Conservation (phyloP, 1,140 invertebrate genomes). For the Drosophila asahinai region DNA sequence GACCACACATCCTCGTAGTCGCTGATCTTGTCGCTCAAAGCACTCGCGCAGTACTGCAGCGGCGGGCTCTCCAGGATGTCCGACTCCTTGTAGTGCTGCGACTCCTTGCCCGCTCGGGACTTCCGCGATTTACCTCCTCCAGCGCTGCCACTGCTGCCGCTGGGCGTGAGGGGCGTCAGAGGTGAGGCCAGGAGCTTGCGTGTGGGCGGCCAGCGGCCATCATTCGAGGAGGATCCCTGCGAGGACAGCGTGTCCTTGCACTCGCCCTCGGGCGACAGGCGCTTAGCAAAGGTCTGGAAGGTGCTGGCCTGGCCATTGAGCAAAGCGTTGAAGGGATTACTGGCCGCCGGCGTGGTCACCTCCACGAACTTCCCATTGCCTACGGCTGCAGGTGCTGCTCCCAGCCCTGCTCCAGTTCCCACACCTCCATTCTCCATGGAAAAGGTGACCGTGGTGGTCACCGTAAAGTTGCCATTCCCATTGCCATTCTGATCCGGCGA, state of each 20-base stretch:
- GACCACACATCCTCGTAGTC: constrained; percentile 98
- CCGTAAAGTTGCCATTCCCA: constrained; percentile 89
- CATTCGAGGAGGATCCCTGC: constrained; percentile 85
- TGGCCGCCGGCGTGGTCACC: constrained; percentile 78
- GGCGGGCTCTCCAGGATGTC: constrained; percentile 93
- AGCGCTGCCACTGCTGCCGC: constrained; percentile 28
- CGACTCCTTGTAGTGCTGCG: constrained; percentile 91
- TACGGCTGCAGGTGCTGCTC: neutral
- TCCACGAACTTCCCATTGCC: constrained; percentile 68
- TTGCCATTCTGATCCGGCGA: constrained; percentile 83
- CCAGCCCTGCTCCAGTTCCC: neutral
- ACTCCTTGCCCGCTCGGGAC: constrained; percentile 86
- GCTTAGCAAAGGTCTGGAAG: constrained; percentile 85
- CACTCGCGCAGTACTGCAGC: constrained; percentile 92
- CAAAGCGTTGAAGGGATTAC: constrained; percentile 72
- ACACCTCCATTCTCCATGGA: constrained; percentile 87
- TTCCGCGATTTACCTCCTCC: constrained; percentile 67
- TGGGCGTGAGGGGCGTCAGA: constrained; percentile 42
- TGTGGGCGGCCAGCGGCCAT: constrained; percentile 77
- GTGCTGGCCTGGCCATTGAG: constrained; percentile 74
- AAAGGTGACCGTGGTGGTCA: constrained; percentile 93
- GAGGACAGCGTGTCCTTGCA: constrained; percentile 85
- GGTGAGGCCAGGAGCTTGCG: constrained; percentile 73
- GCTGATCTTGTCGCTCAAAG: constrained; percentile 95
- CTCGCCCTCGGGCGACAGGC: constrained; percentile 86